These are phyloP conservation scores for Pseudorasbora parva DNA, from an alignment of 2,113 vertebrate species.

Conservation along the genomic window DNA sequence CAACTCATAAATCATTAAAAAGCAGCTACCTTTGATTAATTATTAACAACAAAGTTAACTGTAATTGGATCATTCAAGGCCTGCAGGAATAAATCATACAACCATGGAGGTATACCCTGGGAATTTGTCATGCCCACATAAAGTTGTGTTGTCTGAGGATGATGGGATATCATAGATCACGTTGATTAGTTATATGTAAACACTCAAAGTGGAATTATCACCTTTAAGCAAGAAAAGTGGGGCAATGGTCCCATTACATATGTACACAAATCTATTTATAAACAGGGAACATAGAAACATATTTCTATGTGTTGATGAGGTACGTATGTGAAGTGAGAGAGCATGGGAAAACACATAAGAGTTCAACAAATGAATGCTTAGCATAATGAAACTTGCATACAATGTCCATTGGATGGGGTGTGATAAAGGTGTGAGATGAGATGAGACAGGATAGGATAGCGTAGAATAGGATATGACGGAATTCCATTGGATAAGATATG, in stretches of 20 bases:
- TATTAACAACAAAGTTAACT: constrained; percentile 56
- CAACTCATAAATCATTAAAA: constrained; percentile 65
- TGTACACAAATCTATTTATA: constrained; percentile 52
- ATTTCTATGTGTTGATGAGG: not conserved
- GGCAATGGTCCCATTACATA: constrained; percentile 12
- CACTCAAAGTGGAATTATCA: constrained; percentile 31
- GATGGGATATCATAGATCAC: constrained; percentile 36
- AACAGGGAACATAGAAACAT: constrained; percentile 6
- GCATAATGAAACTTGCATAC: no score
- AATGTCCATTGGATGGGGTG: not conserved
- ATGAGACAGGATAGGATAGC: not conserved
- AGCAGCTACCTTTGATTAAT: constrained; percentile 67
- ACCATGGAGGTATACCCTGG: constrained; percentile 13
- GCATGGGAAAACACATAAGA: not conserved
- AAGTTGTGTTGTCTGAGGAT: constrained; percentile 31
- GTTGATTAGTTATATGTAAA: not conserved
- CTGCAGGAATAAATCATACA: constrained; percentile 54
- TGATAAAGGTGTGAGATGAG: not conserved
- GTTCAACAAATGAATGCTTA: not conserved
- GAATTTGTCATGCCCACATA: constrained; percentile 38
- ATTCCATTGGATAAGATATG: not conserved
- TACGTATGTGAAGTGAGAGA: not conserved
- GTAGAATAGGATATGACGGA: not conserved
- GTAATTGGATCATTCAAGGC: constrained; percentile 65
- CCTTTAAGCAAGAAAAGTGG: not conserved